Percentiles rank a stretch among this genome's conserved stretches.
These are phyloP conservation scores for Rhodeus uyekii DNA, from an alignment of 2,797 vertebrate species.

Conservation along the genomic window DNA sequence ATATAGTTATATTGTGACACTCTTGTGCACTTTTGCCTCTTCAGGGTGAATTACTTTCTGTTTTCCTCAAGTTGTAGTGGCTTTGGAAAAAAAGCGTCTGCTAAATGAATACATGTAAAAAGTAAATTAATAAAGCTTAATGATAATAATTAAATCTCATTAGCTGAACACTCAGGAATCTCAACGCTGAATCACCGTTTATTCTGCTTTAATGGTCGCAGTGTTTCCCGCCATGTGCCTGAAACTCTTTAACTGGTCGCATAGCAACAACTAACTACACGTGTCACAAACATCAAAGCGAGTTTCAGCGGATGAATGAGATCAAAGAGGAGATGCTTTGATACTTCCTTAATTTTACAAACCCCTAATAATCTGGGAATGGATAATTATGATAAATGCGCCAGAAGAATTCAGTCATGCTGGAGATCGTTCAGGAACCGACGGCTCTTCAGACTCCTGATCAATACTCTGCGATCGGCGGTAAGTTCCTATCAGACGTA, in stretches of 20 bases:
- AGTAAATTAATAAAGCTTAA: background rate
- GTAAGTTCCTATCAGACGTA: constrained; percentile 63
- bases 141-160: background rate
- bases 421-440: constrained; percentile 66
- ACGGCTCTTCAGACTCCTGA: constrained; percentile 70
- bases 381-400: constrained; percentile 49
- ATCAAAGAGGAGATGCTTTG: background rate
- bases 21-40: too few relatives aligned
- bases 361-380: background rate
- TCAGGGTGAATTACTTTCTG: too few relatives aligned
- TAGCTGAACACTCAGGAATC: background rate
- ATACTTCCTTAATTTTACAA: background rate
- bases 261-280: too few relatives aligned
- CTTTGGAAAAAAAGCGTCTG: too few relatives aligned
- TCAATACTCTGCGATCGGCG: constrained; percentile 66
- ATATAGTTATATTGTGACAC: too few relatives aligned
- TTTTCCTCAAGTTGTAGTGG: too few relatives aligned
- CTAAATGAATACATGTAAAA: too few relatives aligned
- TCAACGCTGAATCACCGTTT: too few relatives aligned
- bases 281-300: background rate
- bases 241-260: too few relatives aligned
- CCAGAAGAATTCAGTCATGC: constrained; percentile 64
- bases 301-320: too few relatives aligned
- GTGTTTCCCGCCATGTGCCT: too few relatives aligned
- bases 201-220: too few relatives aligned